phyloP scores from a whole-genome alignment of 2,113 vertebrate species.

The Mastomys natalensis region DNA sequence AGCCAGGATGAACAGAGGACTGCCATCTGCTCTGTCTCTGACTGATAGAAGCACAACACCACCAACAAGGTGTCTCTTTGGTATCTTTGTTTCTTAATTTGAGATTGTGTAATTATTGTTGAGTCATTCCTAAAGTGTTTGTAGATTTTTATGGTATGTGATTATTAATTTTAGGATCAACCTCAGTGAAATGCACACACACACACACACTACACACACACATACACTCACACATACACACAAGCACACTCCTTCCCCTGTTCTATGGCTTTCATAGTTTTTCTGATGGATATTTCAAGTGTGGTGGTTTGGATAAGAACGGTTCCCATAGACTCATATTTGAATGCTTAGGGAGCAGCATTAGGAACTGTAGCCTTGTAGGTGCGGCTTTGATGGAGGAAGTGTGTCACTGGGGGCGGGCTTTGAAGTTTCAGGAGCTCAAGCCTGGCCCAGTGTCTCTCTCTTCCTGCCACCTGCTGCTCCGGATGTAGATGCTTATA shows the following conservation, averaged over 20 bases:
- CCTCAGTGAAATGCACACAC: neutral
- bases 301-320: neutral
- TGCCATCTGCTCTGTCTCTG: no score
- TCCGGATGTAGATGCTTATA: neutral
- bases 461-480: neutral
- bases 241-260: neutral
- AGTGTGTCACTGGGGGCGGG: neutral
- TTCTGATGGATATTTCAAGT: neutral
- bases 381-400: neutral
- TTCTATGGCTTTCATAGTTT: neutral
- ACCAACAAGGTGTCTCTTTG: no score
- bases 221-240: no score
- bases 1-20: no score
- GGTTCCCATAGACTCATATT: neutral
- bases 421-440: neutral
- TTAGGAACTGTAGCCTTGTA: neutral
- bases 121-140: neutral
- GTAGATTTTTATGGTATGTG: neutral
- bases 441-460: neutral
- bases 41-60: no score
- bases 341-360: neutral
- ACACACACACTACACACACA: neutral
- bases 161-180: neutral
- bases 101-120: no score
- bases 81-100: constrained; percentile 31